Evolutionary conservation across 1,140 invertebrate species (phyloP).

Genomic region (Penaeus japonicus): DNA sequence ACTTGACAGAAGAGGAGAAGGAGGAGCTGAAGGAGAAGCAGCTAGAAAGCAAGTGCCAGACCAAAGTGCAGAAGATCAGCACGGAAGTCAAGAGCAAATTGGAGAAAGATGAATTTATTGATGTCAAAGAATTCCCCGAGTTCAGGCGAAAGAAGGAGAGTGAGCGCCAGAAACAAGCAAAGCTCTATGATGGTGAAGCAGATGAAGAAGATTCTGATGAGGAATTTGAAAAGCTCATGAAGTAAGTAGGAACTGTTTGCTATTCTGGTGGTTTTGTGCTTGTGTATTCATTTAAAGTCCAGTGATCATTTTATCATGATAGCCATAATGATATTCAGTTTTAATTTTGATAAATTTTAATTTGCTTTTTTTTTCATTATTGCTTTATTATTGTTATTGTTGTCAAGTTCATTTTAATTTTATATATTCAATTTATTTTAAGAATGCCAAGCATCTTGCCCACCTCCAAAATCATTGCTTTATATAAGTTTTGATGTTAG

Average conservation of each 20-base stretch:
- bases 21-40: constrained; percentile 37
- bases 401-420: too few relatives aligned
- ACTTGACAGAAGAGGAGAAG: constrained; percentile 33
- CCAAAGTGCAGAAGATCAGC: background rate
- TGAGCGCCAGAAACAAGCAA: background rate
- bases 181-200: constrained; percentile 17
- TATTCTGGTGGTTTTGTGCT: background rate
- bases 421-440: too few relatives aligned
- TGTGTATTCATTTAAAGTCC: background rate
- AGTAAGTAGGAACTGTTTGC: constrained; percentile 14
- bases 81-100: constrained; percentile 10
- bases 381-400: too few relatives aligned
- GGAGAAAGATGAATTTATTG: constrained; percentile 38
- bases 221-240: constrained; percentile 54
- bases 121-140: constrained; percentile 40
- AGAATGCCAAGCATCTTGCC: too few relatives aligned
- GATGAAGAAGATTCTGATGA: constrained; percentile 56
- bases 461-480: too few relatives aligned
- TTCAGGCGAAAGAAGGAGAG: background rate
- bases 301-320: background rate
- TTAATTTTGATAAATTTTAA: too few relatives aligned
- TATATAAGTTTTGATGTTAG: too few relatives aligned
- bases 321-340: too few relatives aligned
- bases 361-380: too few relatives aligned
- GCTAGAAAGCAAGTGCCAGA: constrained; percentile 27